Evolutionary conservation across 2,113 vertebrate species (phyloP), one percentile per base, ranked within the genome.

Genomic region (Paraplagusia blochii): DNA sequence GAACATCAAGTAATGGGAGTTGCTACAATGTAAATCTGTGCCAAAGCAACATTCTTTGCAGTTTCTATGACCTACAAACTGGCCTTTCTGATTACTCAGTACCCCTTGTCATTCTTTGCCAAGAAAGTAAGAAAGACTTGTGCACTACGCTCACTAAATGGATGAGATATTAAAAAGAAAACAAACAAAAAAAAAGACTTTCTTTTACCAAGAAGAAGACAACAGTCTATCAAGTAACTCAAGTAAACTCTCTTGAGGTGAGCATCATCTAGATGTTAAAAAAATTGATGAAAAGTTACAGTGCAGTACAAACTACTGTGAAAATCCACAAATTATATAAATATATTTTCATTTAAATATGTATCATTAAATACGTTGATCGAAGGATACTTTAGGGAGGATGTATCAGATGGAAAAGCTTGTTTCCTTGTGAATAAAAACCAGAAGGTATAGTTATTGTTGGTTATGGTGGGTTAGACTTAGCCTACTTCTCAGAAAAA

Each of bases 41-140:
- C 89, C 90, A 92, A 92, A 92, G 89, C 87, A 90, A 89, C 87
- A 82, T 87, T 89, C 89, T 90, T 91, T 90, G 90, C 89, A 82
- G 88, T 91, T 88, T 88, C 87, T 88, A 89, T 81, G 81, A 89
- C 86, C 88, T 90, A 77, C 85, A 86, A 85, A 85, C 83, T 82
- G 89, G 83, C 85, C 82, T 88, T 86, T 90, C 84, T 80, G 87
- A 88, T 73, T 83, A 82, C 84, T 87, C 80, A 80, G 84, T 76
- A 79, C 76, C 80, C 80, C 65, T 79, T 80, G 76, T 81, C 53
- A 62, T 76, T 81, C 80, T 87, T 83, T 85, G 87, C 87, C 79
- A 81, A 79, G 70, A 69, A 69, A 84, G 79, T 29, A 79, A 68
- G 79, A 77, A 85, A 76, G 85, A 81, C 82, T 83, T 39, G 74